Evolutionary conservation across 2,888 invertebrate species (phyloP).

Genomic region (Caenorhabditis zanzibari): DNA sequence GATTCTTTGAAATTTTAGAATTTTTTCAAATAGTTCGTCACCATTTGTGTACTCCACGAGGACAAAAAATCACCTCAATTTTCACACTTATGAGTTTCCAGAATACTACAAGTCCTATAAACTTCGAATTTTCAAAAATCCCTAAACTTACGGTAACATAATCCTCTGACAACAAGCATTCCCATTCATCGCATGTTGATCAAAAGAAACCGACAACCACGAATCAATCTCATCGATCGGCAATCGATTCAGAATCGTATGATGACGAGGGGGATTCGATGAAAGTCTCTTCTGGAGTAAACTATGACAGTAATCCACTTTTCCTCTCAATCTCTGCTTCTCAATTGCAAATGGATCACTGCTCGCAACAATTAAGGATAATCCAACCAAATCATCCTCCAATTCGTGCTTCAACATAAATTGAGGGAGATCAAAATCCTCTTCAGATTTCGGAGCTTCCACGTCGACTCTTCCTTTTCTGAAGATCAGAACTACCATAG

Average conservation of each 20-base stretch:
- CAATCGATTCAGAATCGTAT: conserved; percentile 57
- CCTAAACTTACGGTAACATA: conserved; percentile 69
- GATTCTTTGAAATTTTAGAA: no score
- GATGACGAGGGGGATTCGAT: conserved; percentile 52
- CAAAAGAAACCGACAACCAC: conserved; percentile 77
- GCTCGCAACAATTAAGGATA: conserved; percentile 78
- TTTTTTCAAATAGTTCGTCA: no score
- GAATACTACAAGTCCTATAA: no score
- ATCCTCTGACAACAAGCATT: conserved; percentile 78
- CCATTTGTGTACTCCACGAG: no score
- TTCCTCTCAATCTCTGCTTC: conserved; percentile 76
- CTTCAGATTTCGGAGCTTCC: conserved; percentile 50
- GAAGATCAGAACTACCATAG: conserved; percentile 81
- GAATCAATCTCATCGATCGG: conserved; percentile 77
- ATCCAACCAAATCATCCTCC: conserved; percentile 80
- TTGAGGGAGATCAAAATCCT: conserved; percentile 76
- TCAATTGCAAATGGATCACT: conserved; percentile 82
- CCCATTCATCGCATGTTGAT: conserved; percentile 64
- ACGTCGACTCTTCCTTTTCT: conserved; percentile 64
- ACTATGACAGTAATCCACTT: conserved; percentile 82
- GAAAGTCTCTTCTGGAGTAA: conserved; percentile 75
- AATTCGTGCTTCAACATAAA: conserved; percentile 79
- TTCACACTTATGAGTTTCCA: no score
- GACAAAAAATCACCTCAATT: no score
- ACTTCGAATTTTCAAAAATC: neutral